phyloP scores from a whole-genome alignment of 2,888 invertebrate species.

The Carabus problematicus region DNA sequence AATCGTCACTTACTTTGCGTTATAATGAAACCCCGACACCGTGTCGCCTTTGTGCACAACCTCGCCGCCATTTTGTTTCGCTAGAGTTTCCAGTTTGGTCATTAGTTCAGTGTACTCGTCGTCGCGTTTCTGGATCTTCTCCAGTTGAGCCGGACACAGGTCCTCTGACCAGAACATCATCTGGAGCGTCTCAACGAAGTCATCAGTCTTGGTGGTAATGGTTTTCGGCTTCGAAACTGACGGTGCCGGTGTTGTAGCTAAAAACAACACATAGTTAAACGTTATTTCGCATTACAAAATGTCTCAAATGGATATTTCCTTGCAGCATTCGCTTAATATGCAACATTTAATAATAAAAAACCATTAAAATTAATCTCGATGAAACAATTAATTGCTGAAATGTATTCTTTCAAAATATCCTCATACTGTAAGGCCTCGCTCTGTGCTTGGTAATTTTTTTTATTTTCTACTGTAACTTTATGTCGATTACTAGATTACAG shows the following conservation, averaged over 20 bases:
- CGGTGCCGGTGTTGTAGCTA: background rate
- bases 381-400: no score
- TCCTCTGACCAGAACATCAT: conserved; percentile 79
- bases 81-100: conserved; percentile 66
- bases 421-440: no score
- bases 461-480: no score
- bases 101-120: conserved; percentile 73
- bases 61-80: conserved; percentile 67
- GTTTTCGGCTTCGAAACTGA: conserved; percentile 7
- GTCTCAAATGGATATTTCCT: background rate
- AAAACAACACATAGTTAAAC: conserved; percentile 1
- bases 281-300: background rate
- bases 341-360: no score
- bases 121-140: conserved; percentile 68
- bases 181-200: conserved; percentile 59
- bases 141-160: conserved; percentile 70
- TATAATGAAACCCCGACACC: conserved; percentile 69
- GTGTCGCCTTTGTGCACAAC: conserved; percentile 72
- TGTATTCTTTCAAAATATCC: no score
- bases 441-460: no score
- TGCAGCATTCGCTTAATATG: background rate
- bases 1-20: conserved; percentile 64
- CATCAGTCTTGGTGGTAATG: conserved; percentile 19
- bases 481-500: background rate
- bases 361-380: no score